A percentile compares a stretch with the other conserved stretches of the same genome.
phyloP scores from a whole-genome alignment of 1,140 invertebrate genomes.

The Heliconius congener region DNA sequence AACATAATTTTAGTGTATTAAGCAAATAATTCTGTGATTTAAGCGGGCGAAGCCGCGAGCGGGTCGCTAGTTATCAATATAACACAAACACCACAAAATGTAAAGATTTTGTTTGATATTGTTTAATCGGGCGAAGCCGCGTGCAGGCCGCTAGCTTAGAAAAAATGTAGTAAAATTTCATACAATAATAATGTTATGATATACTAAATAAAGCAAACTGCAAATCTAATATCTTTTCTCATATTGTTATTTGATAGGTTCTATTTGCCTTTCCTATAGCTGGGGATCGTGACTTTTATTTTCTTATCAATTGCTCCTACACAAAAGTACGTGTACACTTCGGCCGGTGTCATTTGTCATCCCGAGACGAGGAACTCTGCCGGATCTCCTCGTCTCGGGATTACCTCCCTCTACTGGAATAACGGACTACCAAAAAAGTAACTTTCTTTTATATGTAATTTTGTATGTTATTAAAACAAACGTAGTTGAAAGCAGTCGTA shows the following conservation, averaged over 20 bases:
- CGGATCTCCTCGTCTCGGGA: slow-evolving; percentile 42
- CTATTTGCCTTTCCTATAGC: background rate
- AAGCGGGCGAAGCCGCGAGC: too few relatives aligned
- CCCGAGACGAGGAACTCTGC: slow-evolving; percentile 28
- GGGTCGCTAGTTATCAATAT: too few relatives aligned
- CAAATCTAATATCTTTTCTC: slow-evolving; percentile 1
- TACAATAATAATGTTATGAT: background rate
- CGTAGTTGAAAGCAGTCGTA: too few relatives aligned
- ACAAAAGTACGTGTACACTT: slow-evolving; percentile 25
- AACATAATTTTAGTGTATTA: too few relatives aligned
- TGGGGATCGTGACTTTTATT: slow-evolving; percentile 27
- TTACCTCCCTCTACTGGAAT: slow-evolving; percentile 27
- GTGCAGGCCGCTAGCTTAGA: too few relatives aligned
- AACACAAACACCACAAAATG: too few relatives aligned
- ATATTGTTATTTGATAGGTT: slow-evolving; percentile 12
- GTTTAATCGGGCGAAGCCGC: too few relatives aligned
- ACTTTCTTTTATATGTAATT: slow-evolving; percentile 12
- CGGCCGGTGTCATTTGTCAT: slow-evolving; percentile 37
- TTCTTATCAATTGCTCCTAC: slow-evolving; percentile 32
- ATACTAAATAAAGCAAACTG: background rate
- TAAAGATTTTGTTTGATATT: too few relatives aligned
- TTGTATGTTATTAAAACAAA: background rate
- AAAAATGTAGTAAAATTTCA: background rate
- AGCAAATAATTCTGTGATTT: too few relatives aligned
- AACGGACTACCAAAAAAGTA: slow-evolving; percentile 19